phyloP scores from a whole-genome alignment of 2,888 invertebrate genomes.

The Osedax frankpressi region DNA sequence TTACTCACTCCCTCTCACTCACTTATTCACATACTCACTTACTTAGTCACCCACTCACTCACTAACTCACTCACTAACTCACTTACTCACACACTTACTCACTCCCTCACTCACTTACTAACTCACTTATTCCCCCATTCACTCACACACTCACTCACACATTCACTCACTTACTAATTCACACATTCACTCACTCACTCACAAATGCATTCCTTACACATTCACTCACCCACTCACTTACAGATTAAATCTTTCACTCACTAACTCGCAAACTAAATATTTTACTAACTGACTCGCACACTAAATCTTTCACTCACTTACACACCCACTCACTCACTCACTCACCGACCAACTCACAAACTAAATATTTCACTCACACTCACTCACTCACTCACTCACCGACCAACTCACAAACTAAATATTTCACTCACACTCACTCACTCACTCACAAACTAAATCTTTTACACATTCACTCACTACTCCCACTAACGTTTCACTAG shows the following conservation, averaged over 20 bases:
- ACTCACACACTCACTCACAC: no score
- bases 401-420: neutral
- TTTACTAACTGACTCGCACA: neutral
- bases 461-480: neutral
- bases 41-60: no score
- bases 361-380: neutral
- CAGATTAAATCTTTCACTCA: neutral
- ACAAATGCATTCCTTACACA: neutral
- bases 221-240: neutral
- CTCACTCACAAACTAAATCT: neutral
- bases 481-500: no score
- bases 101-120: no score
- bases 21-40: no score
- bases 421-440: neutral
- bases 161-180: no score
- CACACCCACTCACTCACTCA: no score
- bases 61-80: no score
- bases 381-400: slow-evolving; percentile 6
- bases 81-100: no score
- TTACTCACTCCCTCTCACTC: no score
- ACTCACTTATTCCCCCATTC: no score
- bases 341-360: neutral
- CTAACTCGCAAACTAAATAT: neutral
- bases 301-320: neutral
- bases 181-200: no score